Evolutionary conservation across 2,797 vertebrate species (phyloP), one percentile per base, ranked within the genome.

Genomic region (Oophaga sylvatica): DNA sequence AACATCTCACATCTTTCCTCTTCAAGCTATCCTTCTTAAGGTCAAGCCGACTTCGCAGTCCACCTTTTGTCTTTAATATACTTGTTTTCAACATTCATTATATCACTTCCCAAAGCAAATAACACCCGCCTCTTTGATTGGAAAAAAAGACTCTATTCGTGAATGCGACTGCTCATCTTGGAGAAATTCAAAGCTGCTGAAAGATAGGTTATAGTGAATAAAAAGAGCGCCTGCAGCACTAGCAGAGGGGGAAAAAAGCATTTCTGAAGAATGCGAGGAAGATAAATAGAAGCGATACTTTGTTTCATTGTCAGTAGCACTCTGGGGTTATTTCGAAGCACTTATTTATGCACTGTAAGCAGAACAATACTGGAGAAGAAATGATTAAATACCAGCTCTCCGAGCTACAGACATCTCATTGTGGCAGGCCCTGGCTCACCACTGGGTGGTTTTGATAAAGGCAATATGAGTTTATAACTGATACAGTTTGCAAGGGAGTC

Each of bases 301-400:
- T 96, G 96, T 96, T 96, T 96, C 96, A 98, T 96, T 99, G 97
- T 98, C 96, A 96, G 95, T 96, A 97, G 95, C 96, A 97, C 96
- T 97, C 96, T 93, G 92, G 95, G 96, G 96, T 97, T 97, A 97
- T 96, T 88, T 97, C 95, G 96, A 96, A 96, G 95, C 95, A 96
- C 96, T 98, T 97, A 97, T 98, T 99, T 97, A 98, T 97, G 97
- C 97, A 96, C 97, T 95, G 97, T 97, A 97, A 97, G 97, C 97
- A 97, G 97, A 99, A 98, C 97, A 99, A 99, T 99, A 95, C 95
- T 92, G 92, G 94, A 93, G 94, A 96, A 96, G 96, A 95, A 97
- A 97, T 99, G 97, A 99, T 99, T 98, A 98, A 99, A 98, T 96
- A 97, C 96, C 95, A 94, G 95, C 96, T 97, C 96, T 95, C 96